Evolutionary conservation across 2,888 invertebrate species (phyloP), one percentile per base, ranked within the genome.

Genomic region (Willowsia nigromaculata): DNA sequence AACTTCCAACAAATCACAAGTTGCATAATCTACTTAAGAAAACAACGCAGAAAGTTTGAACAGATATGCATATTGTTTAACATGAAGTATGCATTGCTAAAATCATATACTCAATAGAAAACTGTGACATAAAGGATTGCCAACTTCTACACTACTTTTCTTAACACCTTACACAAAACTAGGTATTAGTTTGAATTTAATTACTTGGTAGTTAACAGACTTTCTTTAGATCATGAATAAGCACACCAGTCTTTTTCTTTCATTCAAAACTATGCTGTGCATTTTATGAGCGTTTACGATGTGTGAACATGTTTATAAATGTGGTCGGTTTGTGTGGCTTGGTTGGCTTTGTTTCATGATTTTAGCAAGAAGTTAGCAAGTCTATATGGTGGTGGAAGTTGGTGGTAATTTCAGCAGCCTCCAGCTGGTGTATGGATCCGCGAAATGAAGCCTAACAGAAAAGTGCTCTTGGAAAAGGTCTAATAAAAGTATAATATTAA

Each of bases 301-400:
- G 80, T 80, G 80, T 40, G 80, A 80, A 80, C 80, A 59, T 80
- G 80, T 80, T 80, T 80, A 80, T 56, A 80, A 80, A 80, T 80
- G 80, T 80, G 80, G 80, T 80, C 4, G 80, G 13, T 22, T 80
- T 22, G 56, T 80, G 56, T 37, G 59, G 56, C 40, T 40, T 56
- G 56, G 40, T 37, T 59, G 47, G 50, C 27, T n/a, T 47, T 30
- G 50, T 27, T 43, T 33, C 74, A 37, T 13, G 43, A 3, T 78
- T 53, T 53, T 56, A 18, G 22, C 78, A 78, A 56, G 22, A 53
- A 78, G 78, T 25, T 43, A 22, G 68, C n/a, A n/a, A n/a, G n/a
- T n/a, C n/a, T 74, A 11, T 15, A n/a, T 25, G 59, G 11, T 27
- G 30, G 27, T 30, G 30, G 7, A 25, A 15, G 27, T n/a, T n/a